These are phyloP conservation scores for Perccottus glenii DNA, from an alignment of 2,113 vertebrate genomes.

Conservation along the genomic window DNA sequence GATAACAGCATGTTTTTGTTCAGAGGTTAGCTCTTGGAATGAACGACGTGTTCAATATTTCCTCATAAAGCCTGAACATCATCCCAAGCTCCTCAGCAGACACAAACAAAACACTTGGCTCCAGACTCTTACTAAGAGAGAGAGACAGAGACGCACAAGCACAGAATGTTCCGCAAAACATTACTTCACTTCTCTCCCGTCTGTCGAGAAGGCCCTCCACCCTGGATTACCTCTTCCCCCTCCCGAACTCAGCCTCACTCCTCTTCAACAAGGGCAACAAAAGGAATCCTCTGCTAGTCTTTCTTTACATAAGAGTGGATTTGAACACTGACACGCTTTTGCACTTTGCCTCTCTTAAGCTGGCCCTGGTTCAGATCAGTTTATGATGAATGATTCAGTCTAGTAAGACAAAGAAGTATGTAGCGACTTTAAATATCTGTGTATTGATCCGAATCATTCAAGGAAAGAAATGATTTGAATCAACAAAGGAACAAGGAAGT, in stretches of 20 bases:
- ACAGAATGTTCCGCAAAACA: constrained; percentile 74
- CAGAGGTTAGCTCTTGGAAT: constrained; percentile 58
- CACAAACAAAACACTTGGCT: constrained; percentile 50
- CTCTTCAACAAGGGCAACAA: constrained; percentile 21
- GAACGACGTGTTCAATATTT: constrained; percentile 66
- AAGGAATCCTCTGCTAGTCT: constrained; percentile 17
- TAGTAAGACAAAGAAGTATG: neutral
- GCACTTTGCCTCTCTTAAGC: neutral
- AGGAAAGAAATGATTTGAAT: neutral
- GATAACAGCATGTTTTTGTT: constrained; percentile 64
- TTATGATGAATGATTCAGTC: constrained; percentile 3
- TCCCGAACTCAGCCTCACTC: constrained; percentile 20
- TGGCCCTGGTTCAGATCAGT: neutral
- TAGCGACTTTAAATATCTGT: neutral
- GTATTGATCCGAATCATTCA: constrained; percentile 10
- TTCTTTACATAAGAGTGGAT: constrained; percentile 8
- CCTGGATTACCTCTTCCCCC: constrained; percentile 32
- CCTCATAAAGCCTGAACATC: constrained; percentile 60
- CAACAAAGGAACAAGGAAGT: neutral
- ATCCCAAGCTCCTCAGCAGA: constrained; percentile 58
- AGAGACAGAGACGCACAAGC: constrained; percentile 44
- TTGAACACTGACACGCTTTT: neutral
- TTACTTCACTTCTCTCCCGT: constrained; percentile 60
- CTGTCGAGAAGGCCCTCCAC: constrained; percentile 19
- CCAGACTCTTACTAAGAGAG: constrained; percentile 28